Conservation (phyloP, 2,113 vertebrate species). For the Delphinus delphis region DNA sequence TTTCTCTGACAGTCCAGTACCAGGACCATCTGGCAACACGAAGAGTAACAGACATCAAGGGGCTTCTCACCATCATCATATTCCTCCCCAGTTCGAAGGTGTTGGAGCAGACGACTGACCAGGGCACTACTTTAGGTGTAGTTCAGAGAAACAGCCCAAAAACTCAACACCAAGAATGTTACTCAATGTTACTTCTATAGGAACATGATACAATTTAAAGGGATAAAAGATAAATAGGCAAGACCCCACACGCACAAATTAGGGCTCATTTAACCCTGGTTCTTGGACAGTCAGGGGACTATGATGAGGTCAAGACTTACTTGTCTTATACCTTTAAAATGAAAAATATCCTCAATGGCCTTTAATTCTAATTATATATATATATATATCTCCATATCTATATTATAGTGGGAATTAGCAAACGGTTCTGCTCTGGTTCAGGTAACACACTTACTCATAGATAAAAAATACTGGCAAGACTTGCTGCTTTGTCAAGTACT, state of each 20-base stretch:
- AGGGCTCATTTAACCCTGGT: not conserved
- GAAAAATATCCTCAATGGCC: not conserved
- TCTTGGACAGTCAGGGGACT: not conserved
- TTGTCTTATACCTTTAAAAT: not conserved
- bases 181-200: not conserved
- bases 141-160: not conserved
- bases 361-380: not conserved
- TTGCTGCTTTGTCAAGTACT: not conserved
- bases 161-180: not conserved
- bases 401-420: not conserved
- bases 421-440: not conserved
- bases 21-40: slow-evolving; percentile 94
- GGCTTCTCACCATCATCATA: slow-evolving; percentile 95
- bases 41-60: slow-evolving; percentile 93
- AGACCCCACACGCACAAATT: not conserved
- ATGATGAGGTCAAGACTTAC: not conserved
- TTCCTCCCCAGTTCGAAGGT: slow-evolving; percentile 91
- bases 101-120: slow-evolving; percentile 93
- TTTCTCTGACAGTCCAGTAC: slow-evolving; percentile 82
- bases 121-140: slow-evolving; percentile 93
- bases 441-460: not conserved
- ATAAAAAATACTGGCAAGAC: not conserved
- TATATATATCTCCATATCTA: too few relatives aligned
- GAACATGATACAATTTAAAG: not conserved
- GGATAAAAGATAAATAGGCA: not conserved